Percentiles rank a stretch among this genome's conserved stretches.
Conservation (phyloP, 2,113 vertebrate species). For the Canis aureus region DNA sequence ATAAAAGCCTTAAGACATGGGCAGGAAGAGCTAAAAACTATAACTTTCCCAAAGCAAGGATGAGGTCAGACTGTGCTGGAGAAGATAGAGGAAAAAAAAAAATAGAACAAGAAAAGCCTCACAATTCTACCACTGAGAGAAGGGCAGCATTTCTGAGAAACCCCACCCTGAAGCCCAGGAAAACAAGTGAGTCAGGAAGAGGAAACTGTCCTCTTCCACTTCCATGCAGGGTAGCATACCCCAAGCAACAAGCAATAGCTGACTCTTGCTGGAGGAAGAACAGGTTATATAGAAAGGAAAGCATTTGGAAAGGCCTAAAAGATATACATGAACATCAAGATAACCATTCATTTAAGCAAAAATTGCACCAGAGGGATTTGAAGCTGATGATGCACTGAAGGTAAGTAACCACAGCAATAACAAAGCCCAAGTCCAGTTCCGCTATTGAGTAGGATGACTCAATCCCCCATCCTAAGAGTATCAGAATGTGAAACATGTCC, state of each 20-base stretch:
- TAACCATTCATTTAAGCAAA: not conserved
- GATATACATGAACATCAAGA: not conserved
- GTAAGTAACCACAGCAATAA: not conserved
- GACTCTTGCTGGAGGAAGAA: not conserved
- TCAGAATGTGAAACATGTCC: not conserved
- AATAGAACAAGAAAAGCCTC: not conserved
- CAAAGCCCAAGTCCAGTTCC: not conserved
- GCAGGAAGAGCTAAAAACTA: not conserved
- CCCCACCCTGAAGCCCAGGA: not conserved
- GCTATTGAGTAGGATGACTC: not conserved
- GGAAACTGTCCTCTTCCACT: not conserved
- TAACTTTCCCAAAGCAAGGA: not conserved
- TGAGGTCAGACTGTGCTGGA: not conserved
- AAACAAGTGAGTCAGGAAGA: not conserved
- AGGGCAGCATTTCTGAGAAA: not conserved
- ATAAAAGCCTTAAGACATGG: not conserved
- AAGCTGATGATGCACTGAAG: not conserved
- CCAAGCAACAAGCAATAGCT: not conserved
- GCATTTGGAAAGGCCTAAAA: not conserved
- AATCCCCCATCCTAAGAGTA: not conserved
- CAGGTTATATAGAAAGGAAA: not conserved
- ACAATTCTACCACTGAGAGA: not conserved
- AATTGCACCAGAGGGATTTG: not conserved
- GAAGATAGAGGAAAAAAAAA: not conserved
- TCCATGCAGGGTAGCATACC: not conserved